Evolutionary conservation across 2,888 invertebrate species (phyloP), one percentile per base, ranked within the genome.

Genomic region (Hemicrepidius hirtus): DNA sequence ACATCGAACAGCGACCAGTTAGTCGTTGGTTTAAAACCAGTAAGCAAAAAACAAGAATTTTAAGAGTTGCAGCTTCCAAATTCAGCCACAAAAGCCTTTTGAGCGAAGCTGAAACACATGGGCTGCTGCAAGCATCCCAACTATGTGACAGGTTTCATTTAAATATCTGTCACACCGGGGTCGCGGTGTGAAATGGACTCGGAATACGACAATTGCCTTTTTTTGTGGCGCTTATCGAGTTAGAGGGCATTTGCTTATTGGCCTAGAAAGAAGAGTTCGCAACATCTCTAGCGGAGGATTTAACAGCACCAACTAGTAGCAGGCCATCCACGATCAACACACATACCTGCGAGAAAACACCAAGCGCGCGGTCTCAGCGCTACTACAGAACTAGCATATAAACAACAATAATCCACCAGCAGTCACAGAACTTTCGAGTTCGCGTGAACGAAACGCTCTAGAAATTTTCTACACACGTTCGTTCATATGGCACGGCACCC

Each of bases 81-180:
- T 79, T 78, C 76, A 76, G 77, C 67, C 77, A 77, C 76, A 76
- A 77, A 77, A 74, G 76, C 63, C 72, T 73, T 75, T 64, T 74
- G 76, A 76, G 75, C 75, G 74, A 75, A 76, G 79, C 68, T 71
- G 73, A 76, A 80, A 78, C 79, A 78, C 78, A 77, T 79, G 80
- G 78, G 75, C 75, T 74, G 77, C 71, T 76, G 75, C 75, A 76
- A 80, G 79, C 79, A 83, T 82, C 78, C 75, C 76, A 80, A 76
- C 79, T 80, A 82, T 82, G 82, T 82, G 82, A 82, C 81, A 78
- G 82, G 78, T 81, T 81, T 81, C 77, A 80, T 79, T 80, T 80
- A 79, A 80, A 80, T 80, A 79, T 80, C 79, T 78, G 79, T 76
- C 78, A 76, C 76, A 73, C 76, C 73, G 70, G 53, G 64, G 71